These are phyloP conservation scores for Sycophaga agraensis DNA, from an alignment of 1,140 invertebrate species.

Conservation along the genomic window DNA sequence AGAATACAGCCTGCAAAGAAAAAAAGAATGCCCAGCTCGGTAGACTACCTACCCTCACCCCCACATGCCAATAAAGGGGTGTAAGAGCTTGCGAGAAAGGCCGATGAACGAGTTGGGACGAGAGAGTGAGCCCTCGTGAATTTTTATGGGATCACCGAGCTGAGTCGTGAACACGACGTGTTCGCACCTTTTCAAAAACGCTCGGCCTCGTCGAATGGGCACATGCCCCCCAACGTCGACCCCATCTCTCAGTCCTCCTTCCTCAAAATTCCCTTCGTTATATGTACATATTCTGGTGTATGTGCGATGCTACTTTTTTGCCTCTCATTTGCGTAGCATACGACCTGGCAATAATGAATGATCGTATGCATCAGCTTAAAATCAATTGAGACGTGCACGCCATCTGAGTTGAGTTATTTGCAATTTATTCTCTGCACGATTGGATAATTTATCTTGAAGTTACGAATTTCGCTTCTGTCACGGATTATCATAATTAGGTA, in stretches of 20 bases:
- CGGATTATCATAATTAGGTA: no score
- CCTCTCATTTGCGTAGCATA: background rate
- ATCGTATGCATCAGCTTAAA: no score
- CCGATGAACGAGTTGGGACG: no score
- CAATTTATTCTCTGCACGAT: no score
- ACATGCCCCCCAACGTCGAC: no score
- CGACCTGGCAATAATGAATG: background rate
- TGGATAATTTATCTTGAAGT: no score
- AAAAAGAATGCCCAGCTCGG: background rate
- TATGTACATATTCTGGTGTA: background rate
- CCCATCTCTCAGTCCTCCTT: background rate
- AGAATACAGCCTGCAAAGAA: background rate
- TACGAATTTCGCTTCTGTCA: no score
- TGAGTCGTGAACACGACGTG: constrained; percentile 26
- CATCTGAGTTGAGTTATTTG: no score
- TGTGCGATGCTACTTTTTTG: background rate
- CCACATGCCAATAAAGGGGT: background rate
- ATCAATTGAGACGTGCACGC: no score
- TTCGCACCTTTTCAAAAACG: constrained; percentile 28
- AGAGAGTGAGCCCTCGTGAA: constrained; percentile 25
- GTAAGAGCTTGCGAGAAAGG: background rate
- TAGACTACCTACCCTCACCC: background rate
- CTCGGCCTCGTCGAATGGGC: no score
- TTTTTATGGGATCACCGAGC: constrained; percentile 26
- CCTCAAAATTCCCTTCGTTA: background rate